Evolutionary conservation across 1,140 invertebrate species (phyloP).

Genomic region (Littorina saxatilis): DNA sequence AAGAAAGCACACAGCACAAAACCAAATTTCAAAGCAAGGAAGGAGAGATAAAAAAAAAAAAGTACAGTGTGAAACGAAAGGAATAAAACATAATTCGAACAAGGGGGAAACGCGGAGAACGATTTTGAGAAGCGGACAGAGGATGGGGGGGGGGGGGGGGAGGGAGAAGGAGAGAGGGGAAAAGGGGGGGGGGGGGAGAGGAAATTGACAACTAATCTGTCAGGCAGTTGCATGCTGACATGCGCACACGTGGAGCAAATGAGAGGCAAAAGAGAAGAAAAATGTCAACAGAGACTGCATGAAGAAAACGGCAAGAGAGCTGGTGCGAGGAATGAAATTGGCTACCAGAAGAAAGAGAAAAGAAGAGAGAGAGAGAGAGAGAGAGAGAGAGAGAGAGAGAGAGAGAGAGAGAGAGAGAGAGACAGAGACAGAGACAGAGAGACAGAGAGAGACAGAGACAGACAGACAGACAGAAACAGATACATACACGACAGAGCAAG

Average conservation of each 20-base stretch:
- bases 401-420: not conserved
- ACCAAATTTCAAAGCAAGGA: too few species aligned
- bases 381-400: not conserved
- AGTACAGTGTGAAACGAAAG: not conserved
- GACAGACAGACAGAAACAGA: not conserved
- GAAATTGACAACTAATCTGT: slow-evolving; percentile 24
- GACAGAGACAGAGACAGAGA: not conserved
- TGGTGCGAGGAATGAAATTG: too few species aligned
- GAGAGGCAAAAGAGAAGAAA: not conserved
- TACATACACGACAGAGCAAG: not conserved
- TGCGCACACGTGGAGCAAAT: not conserved
- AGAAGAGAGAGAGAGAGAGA: not conserved
- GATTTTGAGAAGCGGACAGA: not conserved
- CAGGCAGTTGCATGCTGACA: slow-evolving; percentile 21
- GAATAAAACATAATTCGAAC: not conserved
- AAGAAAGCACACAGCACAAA: too few species aligned
- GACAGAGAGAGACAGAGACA: not conserved
- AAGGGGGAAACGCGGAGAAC: not conserved
- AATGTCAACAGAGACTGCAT: not conserved
- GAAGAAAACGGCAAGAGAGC: not conserved
- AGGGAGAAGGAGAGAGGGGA: not conserved
- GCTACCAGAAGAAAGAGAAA: too few species aligned
- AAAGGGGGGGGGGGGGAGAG: not conserved
- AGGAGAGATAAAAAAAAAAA: not conserved
- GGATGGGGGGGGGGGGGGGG: not conserved